Base-by-base conservation (phyloP, 2,888 invertebrate species). In the Ypsolopha sequella region DNA sequence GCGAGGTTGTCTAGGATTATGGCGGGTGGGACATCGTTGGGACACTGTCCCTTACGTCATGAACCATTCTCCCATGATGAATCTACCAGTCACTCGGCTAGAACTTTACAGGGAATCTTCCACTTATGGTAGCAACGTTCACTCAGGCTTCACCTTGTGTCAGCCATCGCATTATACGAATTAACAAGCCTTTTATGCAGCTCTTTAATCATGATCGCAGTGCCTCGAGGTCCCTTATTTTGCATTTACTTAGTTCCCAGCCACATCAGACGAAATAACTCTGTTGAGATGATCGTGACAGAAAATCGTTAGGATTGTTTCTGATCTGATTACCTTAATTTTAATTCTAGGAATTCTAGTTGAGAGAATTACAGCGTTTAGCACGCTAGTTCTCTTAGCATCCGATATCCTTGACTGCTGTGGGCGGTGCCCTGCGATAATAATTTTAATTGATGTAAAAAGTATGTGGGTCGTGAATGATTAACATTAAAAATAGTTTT, bases 371-470 rank as follows among this genome's bases (percentile, higher is more conserved):
- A 24, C 24, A 44, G 62, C 75, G 72, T 79, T 77, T 70, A 63
- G 70, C 80, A 80, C 74, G 77, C 53, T 34, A 51, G 41, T 76
- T 68, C 64, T 58, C 60, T 73, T 66, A 64, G 60, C 73, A 73
- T 76, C 69, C 69, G 64, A 48, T 50, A 68, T 60, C 80, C 80
- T 80, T 80, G 78, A 73, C 79, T 79, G 78, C 72, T 78, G 63
- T 63, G 63, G 70, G 69, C 65, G 68, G 66, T 76, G 73, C 70
- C 68, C 67, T 38, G 63, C 60, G 59, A 64, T 62, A 70, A 65
- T 65, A 65, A 68, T 60, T 59, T 62, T 66, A 73, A 73, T 72
- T 69, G 65, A 39, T 13, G 49, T 41, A 41, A 38, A 39, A 48
- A 45, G 45, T 34, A 45, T 24, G 34, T 45, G 24, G 45, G 45